A percentile compares a stretch with the other conserved stretches of the same genome.
phyloP scores from a whole-genome alignment of 2,888 invertebrate genomes.

The Pollenia amentaria region DNA sequence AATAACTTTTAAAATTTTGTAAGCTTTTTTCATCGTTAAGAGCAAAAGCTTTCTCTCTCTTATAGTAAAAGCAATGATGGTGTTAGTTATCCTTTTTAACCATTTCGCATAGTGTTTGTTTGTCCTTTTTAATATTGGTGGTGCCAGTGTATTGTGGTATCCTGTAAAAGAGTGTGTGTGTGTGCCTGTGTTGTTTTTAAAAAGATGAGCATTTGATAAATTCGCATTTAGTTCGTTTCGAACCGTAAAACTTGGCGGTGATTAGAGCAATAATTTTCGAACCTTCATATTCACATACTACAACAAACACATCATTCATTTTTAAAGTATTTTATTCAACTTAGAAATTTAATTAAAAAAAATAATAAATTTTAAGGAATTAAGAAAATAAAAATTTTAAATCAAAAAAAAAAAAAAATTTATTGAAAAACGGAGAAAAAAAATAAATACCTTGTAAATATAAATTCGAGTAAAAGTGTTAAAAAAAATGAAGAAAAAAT shows the following conservation, averaged over 20 bases:
- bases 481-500: neutral
- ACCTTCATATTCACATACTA: constrained; percentile 23
- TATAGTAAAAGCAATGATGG: neutral
- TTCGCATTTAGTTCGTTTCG: constrained; percentile 70
- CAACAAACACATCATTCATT: constrained; percentile 1
- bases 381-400: neutral
- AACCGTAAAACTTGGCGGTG: constrained; percentile 69
- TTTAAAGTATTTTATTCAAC: constrained; percentile 15
- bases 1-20: neutral
- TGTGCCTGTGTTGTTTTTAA: constrained; percentile 41
- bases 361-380: constrained; percentile 27
- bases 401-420: constrained; percentile 16
- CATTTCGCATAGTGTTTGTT: constrained; percentile 12
- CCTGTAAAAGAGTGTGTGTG: neutral
- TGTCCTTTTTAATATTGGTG: constrained; percentile 40
- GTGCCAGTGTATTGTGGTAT: constrained; percentile 29
- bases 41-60: constrained; percentile 21
- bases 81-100: constrained; percentile 25
- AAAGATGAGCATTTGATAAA: constrained; percentile 71
- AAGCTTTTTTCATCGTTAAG: constrained; percentile 23
- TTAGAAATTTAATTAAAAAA: constrained; percentile 17
- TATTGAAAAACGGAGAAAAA: neutral
- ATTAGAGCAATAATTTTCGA: constrained; percentile 65
- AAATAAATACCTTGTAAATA: constrained; percentile 69
- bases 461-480: constrained; percentile 55